phyloP scores from a whole-genome alignment of 2,113 vertebrate species.

The Chloropsis cyanopogon region DNA sequence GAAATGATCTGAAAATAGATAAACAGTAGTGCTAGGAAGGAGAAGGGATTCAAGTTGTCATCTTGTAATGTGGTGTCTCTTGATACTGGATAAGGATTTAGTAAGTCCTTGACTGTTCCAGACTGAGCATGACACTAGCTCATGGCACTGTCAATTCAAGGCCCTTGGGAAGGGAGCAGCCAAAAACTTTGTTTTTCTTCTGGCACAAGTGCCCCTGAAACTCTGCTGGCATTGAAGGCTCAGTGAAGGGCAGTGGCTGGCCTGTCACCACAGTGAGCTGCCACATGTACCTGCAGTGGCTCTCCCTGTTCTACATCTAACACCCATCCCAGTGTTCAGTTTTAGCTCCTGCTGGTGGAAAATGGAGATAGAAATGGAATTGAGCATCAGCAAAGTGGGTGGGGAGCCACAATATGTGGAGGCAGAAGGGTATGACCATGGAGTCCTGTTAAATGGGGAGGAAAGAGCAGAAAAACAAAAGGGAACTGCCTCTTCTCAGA shows the following conservation, averaged over 20 bases:
- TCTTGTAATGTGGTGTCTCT: not conserved
- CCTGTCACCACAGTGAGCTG: not conserved
- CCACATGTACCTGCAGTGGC: accelerated
- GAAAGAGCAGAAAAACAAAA: not conserved
- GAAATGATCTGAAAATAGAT: not conserved
- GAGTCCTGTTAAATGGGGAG: not conserved
- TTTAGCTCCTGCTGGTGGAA: not conserved
- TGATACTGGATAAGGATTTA: not conserved
- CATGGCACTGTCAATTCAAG: not conserved
- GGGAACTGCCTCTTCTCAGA: not conserved
- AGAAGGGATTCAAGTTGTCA: not conserved
- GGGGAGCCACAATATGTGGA: too few relatives aligned
- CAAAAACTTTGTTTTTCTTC: not conserved
- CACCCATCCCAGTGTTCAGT: not conserved
- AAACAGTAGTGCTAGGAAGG: not conserved
- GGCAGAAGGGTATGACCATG: not conserved
- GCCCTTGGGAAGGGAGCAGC: not conserved
- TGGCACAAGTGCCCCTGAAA: accelerated
- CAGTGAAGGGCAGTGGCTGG: not conserved
- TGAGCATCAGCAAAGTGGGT: not conserved
- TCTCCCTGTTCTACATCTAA: not conserved
- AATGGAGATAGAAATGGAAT: not conserved
- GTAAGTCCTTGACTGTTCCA: not conserved
- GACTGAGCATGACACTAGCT: not conserved
- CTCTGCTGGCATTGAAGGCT: not conserved